These are phyloP conservation scores for Homarus gammarus DNA, from an alignment of 2,888 invertebrate genomes.

Conservation along the genomic window DNA sequence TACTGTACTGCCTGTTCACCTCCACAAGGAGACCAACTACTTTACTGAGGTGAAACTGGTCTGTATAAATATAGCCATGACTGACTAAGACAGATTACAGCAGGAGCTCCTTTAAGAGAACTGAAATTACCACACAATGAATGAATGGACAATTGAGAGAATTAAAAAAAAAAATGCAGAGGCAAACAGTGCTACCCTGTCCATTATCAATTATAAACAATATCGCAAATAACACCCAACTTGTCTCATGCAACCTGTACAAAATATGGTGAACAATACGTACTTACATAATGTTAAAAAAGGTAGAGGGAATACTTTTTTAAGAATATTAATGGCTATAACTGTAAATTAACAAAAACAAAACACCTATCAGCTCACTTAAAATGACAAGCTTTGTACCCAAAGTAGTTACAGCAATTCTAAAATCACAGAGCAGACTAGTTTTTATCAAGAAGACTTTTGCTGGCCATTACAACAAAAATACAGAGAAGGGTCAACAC, in stretches of 20 bases:
- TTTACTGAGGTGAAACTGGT: background rate
- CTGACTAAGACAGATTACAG: background rate
- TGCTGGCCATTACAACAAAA: constrained; percentile 51
- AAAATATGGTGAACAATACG: background rate
- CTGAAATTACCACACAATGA: background rate
- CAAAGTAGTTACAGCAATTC: constrained; percentile 54
- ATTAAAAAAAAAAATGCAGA: background rate
- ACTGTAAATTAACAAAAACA: constrained; percentile 18
- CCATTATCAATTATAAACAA: background rate
- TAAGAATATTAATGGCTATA: constrained; percentile 12
- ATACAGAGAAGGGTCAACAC: background rate
- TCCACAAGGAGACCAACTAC: background rate
- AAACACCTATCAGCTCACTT: constrained; percentile 25
- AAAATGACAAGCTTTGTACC: constrained; percentile 49
- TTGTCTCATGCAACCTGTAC: background rate
- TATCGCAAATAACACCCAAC: background rate
- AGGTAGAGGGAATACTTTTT: background rate
- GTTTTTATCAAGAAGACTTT: constrained; percentile 47
- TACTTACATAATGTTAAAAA: background rate
- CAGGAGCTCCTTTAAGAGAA: background rate
- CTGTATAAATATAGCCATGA: background rate
- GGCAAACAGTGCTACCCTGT: background rate
- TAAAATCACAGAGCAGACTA: constrained; percentile 64
- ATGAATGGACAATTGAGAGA: background rate
- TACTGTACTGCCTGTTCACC: background rate